Conservation (phyloP, 2,113 vertebrate genomes). For the Gymnobelideus leadbeateri region DNA sequence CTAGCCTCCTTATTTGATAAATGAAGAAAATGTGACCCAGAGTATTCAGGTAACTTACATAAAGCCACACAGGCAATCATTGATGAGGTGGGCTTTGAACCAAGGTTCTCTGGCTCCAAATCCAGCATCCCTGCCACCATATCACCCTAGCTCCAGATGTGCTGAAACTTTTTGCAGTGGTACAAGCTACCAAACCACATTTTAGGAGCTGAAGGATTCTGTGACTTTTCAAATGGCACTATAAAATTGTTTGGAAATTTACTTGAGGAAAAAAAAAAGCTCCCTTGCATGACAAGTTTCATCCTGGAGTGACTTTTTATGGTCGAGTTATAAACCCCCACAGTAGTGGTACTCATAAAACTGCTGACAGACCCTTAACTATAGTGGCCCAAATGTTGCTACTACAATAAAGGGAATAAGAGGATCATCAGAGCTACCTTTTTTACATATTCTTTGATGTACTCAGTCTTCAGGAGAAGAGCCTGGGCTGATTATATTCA, state of each 20-base stretch:
- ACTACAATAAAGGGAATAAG: conserved; percentile 70
- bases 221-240: conserved; percentile 70
- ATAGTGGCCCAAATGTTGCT: conserved; percentile 48
- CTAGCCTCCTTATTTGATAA: neutral
- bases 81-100: neutral
- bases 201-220: conserved; percentile 70
- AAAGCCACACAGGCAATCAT: neutral
- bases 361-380: conserved; percentile 68
- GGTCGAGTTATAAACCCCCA: conserved; percentile 78
- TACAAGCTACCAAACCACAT: conserved; percentile 3
- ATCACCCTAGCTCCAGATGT: neutral
- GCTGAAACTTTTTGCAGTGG: neutral
- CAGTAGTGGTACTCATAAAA: conserved; percentile 75
- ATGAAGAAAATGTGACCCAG: neutral
- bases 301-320: conserved; percentile 73
- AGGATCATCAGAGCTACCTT: conserved; percentile 57
- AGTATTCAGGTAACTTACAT: neutral
- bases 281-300: conserved; percentile 76
- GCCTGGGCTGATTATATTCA: conserved; percentile 65
- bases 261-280: conserved; percentile 71
- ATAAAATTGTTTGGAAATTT: conserved; percentile 73
- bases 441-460: conserved; percentile 37
- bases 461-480: conserved; percentile 65
- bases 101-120: neutral
- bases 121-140: neutral